A percentile compares a stretch with the other conserved stretches of the same genome.
phyloP scores from a whole-genome alignment of 2,888 invertebrate species.

The Euplexia lucipara region DNA sequence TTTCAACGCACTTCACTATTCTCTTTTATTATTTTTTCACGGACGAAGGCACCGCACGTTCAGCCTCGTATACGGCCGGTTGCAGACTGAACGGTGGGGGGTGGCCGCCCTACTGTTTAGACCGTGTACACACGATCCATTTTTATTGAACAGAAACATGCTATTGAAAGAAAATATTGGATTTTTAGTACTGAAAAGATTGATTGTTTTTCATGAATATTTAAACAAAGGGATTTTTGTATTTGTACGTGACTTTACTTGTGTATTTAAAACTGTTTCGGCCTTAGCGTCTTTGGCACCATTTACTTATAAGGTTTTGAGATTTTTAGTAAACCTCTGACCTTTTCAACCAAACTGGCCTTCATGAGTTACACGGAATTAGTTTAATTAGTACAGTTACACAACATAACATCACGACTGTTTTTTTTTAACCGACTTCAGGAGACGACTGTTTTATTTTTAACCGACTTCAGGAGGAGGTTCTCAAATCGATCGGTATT shows the following conservation, averaged over 20 bases:
- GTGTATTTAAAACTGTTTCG: background rate
- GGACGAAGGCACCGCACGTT: conserved; percentile 64
- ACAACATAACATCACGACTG: too few relatives aligned
- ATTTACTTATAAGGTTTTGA: conserved; percentile 6
- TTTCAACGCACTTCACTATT: conserved; percentile 64
- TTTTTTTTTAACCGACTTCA: too few relatives aligned
- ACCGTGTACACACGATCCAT: conserved; percentile 62
- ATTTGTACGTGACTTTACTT: background rate
- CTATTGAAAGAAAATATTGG: conserved; percentile 58
- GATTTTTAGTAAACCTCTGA: conserved; percentile 21
- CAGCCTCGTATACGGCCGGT: conserved; percentile 64
- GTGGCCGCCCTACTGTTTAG: conserved; percentile 74
- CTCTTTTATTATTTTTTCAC: conserved; percentile 65
- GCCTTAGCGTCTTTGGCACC: background rate
- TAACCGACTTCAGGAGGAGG: too few relatives aligned
- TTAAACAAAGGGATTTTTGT: conserved; percentile 10
- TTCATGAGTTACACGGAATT: background rate
- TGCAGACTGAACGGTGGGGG: conserved; percentile 74
- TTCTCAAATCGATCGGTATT: too few relatives aligned
- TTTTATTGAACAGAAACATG: conserved; percentile 65
- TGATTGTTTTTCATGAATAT: conserved; percentile 43
- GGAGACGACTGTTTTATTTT: too few relatives aligned
- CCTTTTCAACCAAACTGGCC: conserved; percentile 1
- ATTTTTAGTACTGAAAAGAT: conserved; percentile 60
- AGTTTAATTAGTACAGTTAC: background rate